Conservation (phyloP, 2,113 vertebrate species). For the Myodes glareolus region DNA sequence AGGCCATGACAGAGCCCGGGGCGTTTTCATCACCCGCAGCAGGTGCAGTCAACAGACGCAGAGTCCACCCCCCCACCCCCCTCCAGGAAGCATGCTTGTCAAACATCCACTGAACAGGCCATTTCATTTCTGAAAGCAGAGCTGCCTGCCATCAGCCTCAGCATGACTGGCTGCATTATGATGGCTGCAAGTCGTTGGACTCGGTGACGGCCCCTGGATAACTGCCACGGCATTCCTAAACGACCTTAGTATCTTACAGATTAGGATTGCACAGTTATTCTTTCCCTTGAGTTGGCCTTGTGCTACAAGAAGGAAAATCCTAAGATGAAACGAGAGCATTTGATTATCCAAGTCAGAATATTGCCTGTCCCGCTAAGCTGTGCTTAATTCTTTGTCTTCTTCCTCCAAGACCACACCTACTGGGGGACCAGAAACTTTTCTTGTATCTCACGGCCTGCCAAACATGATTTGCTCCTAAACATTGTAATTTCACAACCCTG, state of each 20-base stretch:
- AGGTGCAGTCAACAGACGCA: slow-evolving; percentile 12
- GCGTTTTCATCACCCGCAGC: background rate
- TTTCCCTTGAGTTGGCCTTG: background rate
- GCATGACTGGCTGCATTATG: background rate
- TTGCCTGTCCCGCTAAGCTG: background rate
- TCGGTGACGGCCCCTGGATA: slow-evolving; percentile 10
- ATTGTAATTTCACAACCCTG: background rate
- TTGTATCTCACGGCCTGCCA: background rate
- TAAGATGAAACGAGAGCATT: background rate
- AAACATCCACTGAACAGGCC: slow-evolving; percentile 12
- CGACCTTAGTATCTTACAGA: slow-evolving; percentile 31
- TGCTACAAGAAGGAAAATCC: background rate
- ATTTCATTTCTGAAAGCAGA: slow-evolving; percentile 40
- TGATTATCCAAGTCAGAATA: background rate
- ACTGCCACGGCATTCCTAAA: slow-evolving; percentile 21
- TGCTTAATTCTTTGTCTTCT: background rate
- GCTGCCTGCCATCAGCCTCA: slow-evolving; percentile 36
- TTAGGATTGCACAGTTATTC: background rate
- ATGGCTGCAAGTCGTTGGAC: slow-evolving; percentile 22
- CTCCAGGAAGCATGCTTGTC: slow-evolving; percentile 13
- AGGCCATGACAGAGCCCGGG: background rate
- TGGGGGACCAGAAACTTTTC: background rate
- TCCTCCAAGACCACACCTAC: background rate
- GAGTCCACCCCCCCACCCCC: background rate
- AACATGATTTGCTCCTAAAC: background rate